phyloP scores from a whole-genome alignment of 2,888 invertebrate species.

The Nomada ruficornis region DNA sequence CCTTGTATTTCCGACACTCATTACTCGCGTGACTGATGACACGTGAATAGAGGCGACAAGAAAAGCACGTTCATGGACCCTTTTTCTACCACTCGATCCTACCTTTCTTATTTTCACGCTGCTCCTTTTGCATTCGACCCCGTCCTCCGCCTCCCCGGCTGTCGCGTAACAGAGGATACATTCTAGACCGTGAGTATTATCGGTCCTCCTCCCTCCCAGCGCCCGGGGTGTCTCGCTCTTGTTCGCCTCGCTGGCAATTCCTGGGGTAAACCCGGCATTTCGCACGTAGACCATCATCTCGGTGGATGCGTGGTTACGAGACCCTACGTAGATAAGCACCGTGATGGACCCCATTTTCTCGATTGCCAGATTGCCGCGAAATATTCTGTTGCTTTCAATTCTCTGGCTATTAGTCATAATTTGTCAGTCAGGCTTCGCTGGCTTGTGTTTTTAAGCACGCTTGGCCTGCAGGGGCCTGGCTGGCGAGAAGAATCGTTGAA shows the following conservation, averaged over 20 bases:
- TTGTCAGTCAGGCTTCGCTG: conserved; percentile 8
- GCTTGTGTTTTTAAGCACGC: background rate
- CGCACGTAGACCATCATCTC: conserved; percentile 66
- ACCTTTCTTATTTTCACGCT: conserved; percentile 7
- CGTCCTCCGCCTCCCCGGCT: background rate
- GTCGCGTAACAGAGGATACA: no score
- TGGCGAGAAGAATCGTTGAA: no score
- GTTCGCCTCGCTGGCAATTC: conserved; percentile 37
- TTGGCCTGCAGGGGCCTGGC: background rate
- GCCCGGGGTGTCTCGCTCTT: background rate
- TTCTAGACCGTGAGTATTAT: no score
- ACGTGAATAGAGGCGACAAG: conserved; percentile 78
- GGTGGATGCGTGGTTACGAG: conserved; percentile 6
- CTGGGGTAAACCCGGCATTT: conserved; percentile 54
- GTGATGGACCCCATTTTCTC: conserved; percentile 21
- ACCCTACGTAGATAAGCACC: background rate
- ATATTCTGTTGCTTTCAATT: conserved; percentile 39
- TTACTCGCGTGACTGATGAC: conserved; percentile 81
- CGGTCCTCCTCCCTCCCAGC: no score
- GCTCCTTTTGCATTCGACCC: background rate
- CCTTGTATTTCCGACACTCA: conserved; percentile 80
- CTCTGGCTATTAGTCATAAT: conserved; percentile 31
- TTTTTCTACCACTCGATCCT: conserved; percentile 51
- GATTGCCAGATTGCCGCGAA: conserved; percentile 20
- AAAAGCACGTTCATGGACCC: conserved; percentile 68